Evolutionary conservation across 2,888 invertebrate genomes (phyloP).

Genomic region (Monochamus alternatus): DNA sequence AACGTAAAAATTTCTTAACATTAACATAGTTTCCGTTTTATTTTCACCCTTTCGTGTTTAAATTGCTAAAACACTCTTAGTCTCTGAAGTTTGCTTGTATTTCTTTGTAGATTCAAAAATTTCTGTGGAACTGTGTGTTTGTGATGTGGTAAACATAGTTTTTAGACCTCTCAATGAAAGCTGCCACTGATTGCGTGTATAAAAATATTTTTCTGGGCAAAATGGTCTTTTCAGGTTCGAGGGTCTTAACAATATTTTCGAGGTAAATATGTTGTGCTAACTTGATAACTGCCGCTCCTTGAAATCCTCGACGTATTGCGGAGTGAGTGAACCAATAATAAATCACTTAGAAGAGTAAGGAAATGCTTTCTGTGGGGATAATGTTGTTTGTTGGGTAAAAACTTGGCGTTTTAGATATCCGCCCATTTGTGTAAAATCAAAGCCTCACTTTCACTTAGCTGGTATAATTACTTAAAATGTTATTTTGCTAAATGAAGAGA

Average conservation of each 20-base stretch:
- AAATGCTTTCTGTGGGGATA: constrained; percentile 43
- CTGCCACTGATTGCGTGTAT: background rate
- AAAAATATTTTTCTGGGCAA: background rate
- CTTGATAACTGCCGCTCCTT: constrained; percentile 22
- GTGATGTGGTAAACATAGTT: no score
- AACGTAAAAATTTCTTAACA: no score
- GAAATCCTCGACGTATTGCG: constrained; percentile 48
- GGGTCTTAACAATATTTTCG: constrained; percentile 20
- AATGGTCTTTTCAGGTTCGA: constrained; percentile 18
- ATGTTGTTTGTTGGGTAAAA: constrained; percentile 44
- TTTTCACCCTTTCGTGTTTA: no score
- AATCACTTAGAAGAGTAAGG: constrained; percentile 44
- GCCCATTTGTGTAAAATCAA: constrained; percentile 41
- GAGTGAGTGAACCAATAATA: constrained; percentile 42
- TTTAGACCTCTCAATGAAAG: no score
- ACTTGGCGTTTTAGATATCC: constrained; percentile 46
- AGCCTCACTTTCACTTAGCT: constrained; percentile 22
- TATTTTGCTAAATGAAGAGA: constrained; percentile 18
- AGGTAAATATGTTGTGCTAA: constrained; percentile 24
- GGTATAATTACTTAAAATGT: constrained; percentile 20
- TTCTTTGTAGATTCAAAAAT: no score
- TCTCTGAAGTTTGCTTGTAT: no score
- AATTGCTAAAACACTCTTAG: no score
- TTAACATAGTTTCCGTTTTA: no score
- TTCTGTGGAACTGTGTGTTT: no score